Percentiles rank a stretch among this genome's conserved stretches.
Conservation (phyloP, 2,797 vertebrate genomes). For the Poecilia picta region DNA sequence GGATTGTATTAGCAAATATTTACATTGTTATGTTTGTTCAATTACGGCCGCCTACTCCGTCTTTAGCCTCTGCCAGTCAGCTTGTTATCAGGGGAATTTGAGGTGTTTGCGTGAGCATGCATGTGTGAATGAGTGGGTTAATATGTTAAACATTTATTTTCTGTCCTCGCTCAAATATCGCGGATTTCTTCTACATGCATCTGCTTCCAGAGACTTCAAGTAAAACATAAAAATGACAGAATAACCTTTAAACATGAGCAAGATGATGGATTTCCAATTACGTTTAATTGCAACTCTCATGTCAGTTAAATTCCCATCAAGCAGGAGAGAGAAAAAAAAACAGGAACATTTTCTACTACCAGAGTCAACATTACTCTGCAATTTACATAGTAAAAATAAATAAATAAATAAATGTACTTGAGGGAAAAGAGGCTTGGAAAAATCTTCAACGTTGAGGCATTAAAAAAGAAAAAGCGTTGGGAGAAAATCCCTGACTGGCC, state of each 20-base stretch:
- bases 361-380: slow-evolving; percentile 50
- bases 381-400: slow-evolving; percentile 56
- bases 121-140: slow-evolving; percentile 20
- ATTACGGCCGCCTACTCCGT: slow-evolving; percentile 77
- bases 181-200: background rate
- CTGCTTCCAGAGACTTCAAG: slow-evolving; percentile 14
- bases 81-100: slow-evolving; percentile 72
- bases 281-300: slow-evolving; percentile 24
- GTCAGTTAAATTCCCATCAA: slow-evolving; percentile 29
- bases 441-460: slow-evolving; percentile 73
- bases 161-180: slow-evolving; percentile 4
- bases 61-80: slow-evolving; percentile 79
- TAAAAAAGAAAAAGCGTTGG: slow-evolving; percentile 57
- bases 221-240: background rate
- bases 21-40: slow-evolving; percentile 80
- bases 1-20: slow-evolving; percentile 80
- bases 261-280: slow-evolving; percentile 27
- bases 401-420: slow-evolving; percentile 38
- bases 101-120: slow-evolving; percentile 46
- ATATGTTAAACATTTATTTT: slow-evolving; percentile 18
- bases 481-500: slow-evolving; percentile 83
- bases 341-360: slow-evolving; percentile 31
- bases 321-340: slow-evolving; percentile 23
- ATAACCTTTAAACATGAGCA: background rate
- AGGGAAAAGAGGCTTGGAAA: slow-evolving; percentile 65